Base-by-base conservation (phyloP, 1,140 invertebrate species). In the Pseudomyrmex sp. region DNA sequence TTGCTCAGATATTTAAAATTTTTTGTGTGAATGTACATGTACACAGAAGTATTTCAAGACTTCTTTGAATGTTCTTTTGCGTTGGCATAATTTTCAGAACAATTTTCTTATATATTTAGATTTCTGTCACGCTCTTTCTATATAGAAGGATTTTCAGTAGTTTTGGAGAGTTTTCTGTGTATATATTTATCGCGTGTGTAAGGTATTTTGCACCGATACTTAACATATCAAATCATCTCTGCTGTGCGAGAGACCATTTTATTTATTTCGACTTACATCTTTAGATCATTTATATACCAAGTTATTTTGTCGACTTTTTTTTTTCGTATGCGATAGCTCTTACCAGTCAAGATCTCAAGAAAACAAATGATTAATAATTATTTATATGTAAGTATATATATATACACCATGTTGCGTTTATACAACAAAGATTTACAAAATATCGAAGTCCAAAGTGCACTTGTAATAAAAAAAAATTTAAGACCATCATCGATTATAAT, bases 221-320 rank as follows among this genome's bases (percentile, higher is more conserved):
- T 63, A 75, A 63, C 12, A 48, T 48, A 15, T 62, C 5, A n/a
- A 75, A 10, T 74, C 52, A 20, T 56, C 48, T 46, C 13, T 70
- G 70, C 70, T 82, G 48, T 82, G 79, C 35, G 18, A 82, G 18
- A 82, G 50, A 75, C n/a, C 5, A 18, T 46, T 50, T 74, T 74
- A 44, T 62, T 63, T 62, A 82, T 26, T 54, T 35, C 35, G 35
- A 35, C 35, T 35, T 35, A 35, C 35, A 13, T 8, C 5, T 82
- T 73, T 48, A 23, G 15, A 79, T 79, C 35, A 23, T 79, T 35
- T 52, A 62, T n/a, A 70, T 66, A 56, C 48, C 23, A 4, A 70
- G 0, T 35, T 35, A 26, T 18, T 59, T 69, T 70, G 52, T 70
- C 35, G 48, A 46, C 7, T 3, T 56, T 13, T 52, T 77, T 18